A percentile compares a stretch with the other conserved stretches of the same genome.
Evolutionary conservation across 2,113 vertebrate genomes (phyloP).

Genomic region (Camelus bactrianus): DNA sequence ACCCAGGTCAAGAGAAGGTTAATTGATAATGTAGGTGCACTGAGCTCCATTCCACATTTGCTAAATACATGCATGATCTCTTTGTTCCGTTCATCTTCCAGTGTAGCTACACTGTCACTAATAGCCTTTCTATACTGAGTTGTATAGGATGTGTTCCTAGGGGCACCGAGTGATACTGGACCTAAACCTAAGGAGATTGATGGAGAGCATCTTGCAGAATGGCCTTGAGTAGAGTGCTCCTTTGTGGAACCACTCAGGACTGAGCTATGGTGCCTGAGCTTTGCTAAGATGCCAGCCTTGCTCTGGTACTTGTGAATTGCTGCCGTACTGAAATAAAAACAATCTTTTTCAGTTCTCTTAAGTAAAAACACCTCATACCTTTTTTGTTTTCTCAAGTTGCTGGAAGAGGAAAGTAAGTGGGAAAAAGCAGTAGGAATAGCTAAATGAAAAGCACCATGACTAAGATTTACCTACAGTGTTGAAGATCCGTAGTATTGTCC

Average conservation of each 20-base stretch:
- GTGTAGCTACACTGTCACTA: slow-evolving; percentile 58
- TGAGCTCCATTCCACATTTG: slow-evolving; percentile 72
- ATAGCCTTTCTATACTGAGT: slow-evolving; percentile 68
- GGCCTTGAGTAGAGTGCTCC: background rate
- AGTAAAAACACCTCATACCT: background rate
- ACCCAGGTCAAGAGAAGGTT: background rate
- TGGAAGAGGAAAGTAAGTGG: background rate
- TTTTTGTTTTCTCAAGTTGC: background rate
- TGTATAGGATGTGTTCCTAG: background rate
- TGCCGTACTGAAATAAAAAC: background rate
- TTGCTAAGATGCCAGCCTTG: background rate
- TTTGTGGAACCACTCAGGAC: background rate
- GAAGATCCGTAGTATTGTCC: background rate
- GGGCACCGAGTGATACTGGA: background rate
- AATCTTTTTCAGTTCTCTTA: background rate
- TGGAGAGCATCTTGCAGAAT: background rate
- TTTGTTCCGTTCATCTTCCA: slow-evolving; percentile 75
- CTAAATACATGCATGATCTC: slow-evolving; percentile 67
- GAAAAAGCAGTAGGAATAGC: background rate
- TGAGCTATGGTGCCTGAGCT: background rate
- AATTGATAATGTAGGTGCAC: background rate
- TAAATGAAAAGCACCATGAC: background rate
- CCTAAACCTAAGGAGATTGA: background rate
- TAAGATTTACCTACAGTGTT: background rate
- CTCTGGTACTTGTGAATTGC: background rate